Conservation (phyloP, 1,140 invertebrate genomes). For the Amyelois transitella region DNA sequence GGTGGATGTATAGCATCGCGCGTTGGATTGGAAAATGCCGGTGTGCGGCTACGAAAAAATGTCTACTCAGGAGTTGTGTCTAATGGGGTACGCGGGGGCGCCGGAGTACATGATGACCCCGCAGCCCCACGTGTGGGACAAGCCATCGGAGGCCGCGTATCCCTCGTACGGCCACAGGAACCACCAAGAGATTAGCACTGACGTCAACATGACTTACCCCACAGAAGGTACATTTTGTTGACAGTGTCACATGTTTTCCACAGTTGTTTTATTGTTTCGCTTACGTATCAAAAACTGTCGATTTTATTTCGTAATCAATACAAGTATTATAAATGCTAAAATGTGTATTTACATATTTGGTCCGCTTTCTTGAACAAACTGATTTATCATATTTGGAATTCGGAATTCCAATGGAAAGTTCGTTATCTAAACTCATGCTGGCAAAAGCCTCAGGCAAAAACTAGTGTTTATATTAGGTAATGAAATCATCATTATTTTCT, state of each 20-base stretch:
- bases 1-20: slow-evolving; percentile 24
- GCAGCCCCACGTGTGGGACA: slow-evolving; percentile 43
- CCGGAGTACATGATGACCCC: slow-evolving; percentile 38
- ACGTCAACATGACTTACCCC: slow-evolving; percentile 29
- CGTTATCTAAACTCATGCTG: too few species aligned
- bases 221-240: slow-evolving; percentile 36
- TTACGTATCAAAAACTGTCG: not conserved
- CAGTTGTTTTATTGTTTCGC: not conserved
- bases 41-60: slow-evolving; percentile 48
- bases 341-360: too few species aligned
- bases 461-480: not conserved
- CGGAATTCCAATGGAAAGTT: too few species aligned
- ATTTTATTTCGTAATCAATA: not conserved
- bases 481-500: not conserved
- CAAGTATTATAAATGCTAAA: too few species aligned
- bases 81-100: slow-evolving; percentile 30
- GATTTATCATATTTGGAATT: too few species aligned
- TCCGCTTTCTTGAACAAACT: too few species aligned
- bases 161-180: slow-evolving; percentile 28
- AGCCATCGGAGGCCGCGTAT: slow-evolving; percentile 29
- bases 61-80: slow-evolving; percentile 45
- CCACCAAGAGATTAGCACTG: slow-evolving; percentile 22
- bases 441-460: too few species aligned
- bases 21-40: slow-evolving; percentile 44
- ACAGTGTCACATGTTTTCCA: not conserved